Conservation (phyloP, 2,888 invertebrate genomes). For the Cecidostiba fungosa region DNA sequence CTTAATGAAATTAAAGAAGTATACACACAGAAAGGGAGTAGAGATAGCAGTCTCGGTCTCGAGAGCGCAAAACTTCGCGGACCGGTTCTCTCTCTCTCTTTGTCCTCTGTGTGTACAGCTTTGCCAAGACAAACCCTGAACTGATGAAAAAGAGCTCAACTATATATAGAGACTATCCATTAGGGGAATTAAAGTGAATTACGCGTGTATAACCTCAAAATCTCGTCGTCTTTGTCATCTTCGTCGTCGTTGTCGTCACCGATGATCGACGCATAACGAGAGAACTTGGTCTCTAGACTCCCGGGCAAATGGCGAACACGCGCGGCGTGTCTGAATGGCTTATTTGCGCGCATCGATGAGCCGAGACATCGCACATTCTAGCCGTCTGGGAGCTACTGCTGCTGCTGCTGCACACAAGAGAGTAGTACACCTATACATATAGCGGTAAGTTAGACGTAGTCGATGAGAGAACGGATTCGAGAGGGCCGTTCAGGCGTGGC, state of each 20-base stretch:
- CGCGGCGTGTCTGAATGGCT: conserved; percentile 10
- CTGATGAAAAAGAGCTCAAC: not conserved
- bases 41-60: not conserved
- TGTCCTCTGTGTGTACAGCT: not conserved
- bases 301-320: not conserved
- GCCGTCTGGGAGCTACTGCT: not conserved
- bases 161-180: not conserved
- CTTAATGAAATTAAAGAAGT: not conserved
- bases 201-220: not conserved
- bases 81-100: not conserved
- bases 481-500: conserved; percentile 34
- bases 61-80: not conserved
- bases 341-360: conserved; percentile 17
- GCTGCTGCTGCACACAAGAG: not conserved
- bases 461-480: conserved; percentile 39
- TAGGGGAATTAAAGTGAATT: not conserved
- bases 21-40: not conserved
- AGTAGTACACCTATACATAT: not conserved
- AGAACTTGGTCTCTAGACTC: not conserved
- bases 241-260: not conserved
- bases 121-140: not conserved
- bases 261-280: not conserved
- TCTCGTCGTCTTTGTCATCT: not conserved
- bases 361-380: conserved; percentile 4
- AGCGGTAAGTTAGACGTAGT: conserved; percentile 15